These are phyloP conservation scores for Sphaerophoria taeniata DNA, from an alignment of 2,888 invertebrate genomes.

Conservation along the genomic window DNA sequence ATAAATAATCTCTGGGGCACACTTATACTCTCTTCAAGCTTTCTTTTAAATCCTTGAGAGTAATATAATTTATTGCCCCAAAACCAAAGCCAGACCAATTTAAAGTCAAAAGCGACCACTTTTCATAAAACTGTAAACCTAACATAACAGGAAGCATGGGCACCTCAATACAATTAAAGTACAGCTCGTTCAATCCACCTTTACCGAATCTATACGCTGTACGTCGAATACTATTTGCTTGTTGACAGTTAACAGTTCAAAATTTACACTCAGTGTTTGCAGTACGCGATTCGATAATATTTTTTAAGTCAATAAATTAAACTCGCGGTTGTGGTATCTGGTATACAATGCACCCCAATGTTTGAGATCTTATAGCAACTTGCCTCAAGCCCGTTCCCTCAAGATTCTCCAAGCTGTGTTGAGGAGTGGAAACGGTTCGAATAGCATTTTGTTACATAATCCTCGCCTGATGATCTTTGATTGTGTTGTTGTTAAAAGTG, in stretches of 20 bases:
- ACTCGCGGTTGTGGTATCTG: conserved; percentile 31
- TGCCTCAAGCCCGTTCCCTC: not conserved
- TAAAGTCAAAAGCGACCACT: conserved; percentile 17
- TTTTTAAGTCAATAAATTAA: conserved; percentile 61
- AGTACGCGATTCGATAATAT: conserved; percentile 67
- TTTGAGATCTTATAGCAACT: not conserved
- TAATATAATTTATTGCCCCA: not conserved
- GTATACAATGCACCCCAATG: conserved; percentile 42
- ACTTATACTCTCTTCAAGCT: not conserved
- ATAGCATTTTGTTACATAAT: conserved; percentile 56
- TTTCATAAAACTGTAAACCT: not conserved
- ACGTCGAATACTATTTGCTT: not conserved
- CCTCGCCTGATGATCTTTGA: conserved; percentile 41
- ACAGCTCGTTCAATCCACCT: not conserved
- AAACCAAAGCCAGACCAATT: not conserved
- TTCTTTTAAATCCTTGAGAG: not conserved
- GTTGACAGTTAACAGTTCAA: conserved; percentile 52
- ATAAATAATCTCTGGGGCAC: not conserved
- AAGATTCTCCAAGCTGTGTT: not conserved
- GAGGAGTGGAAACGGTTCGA: conserved; percentile 58
- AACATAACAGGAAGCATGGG: conserved; percentile 43
- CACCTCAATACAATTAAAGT: conserved; percentile 18
- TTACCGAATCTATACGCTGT: not conserved
- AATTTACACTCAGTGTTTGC: conserved; percentile 49
- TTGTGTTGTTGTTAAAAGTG: conserved; percentile 15